A percentile compares a stretch with the other conserved stretches of the same genome.
Conservation (phyloP, 64 coral and sea anemone species). For the Porites australiensis region DNA sequence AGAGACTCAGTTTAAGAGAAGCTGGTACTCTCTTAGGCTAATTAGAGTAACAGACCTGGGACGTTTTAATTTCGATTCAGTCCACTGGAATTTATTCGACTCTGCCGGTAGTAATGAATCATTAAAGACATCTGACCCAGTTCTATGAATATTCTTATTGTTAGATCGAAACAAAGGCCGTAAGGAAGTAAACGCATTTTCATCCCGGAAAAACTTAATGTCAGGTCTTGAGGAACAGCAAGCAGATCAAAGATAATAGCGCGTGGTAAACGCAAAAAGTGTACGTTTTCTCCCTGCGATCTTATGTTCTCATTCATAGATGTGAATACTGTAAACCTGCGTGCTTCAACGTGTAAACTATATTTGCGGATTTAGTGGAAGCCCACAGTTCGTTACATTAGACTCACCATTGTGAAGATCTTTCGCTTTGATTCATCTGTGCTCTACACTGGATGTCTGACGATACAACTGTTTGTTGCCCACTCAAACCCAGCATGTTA, state of each 20-base stretch:
- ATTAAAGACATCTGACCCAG: not conserved
- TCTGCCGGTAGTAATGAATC: conserved; percentile 17
- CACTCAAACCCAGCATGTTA: not conserved
- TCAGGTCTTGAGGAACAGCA: not conserved
- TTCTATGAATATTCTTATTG: conserved; percentile 2
- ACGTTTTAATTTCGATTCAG: not conserved
- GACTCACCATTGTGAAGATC: not conserved
- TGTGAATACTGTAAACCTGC: too few relatives aligned
- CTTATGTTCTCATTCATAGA: too few relatives aligned
- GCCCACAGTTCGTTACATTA: not conserved
- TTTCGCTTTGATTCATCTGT: not conserved
- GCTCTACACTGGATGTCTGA: too few relatives aligned
- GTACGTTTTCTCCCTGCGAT: too few relatives aligned
- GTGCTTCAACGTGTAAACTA: not conserved
- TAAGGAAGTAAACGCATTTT: not conserved
- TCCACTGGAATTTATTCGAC: not conserved
- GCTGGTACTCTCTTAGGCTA: too few relatives aligned
- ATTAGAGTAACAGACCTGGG: not conserved
- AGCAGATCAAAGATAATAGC: too few relatives aligned
- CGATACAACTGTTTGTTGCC: not conserved
- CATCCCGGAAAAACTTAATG: not conserved
- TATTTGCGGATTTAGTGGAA: not conserved
- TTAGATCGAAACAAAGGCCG: not conserved
- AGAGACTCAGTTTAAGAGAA: too few relatives aligned
- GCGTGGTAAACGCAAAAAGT: too few relatives aligned